These are phyloP conservation scores for Pegoplata infirma DNA, from an alignment of 2,888 invertebrate species.

Conservation along the genomic window DNA sequence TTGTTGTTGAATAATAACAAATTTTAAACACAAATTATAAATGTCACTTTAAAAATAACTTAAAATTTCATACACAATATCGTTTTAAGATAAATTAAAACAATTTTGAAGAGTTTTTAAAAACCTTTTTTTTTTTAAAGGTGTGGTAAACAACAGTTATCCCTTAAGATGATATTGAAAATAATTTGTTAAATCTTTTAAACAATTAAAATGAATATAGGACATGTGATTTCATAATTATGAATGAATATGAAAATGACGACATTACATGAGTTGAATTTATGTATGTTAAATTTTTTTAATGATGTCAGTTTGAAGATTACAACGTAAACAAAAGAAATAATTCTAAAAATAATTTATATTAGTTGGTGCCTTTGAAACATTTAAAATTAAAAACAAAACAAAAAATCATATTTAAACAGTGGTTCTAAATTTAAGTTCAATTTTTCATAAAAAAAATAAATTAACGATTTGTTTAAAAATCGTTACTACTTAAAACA, in stretches of 20 bases:
- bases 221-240: background rate
- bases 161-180: background rate
- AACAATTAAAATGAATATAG: conserved; percentile 18
- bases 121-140: too few species aligned
- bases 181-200: too few species aligned
- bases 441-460: conserved; percentile 12
- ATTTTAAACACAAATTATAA: background rate
- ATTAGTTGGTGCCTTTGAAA: conserved; percentile 42
- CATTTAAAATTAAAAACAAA: conserved; percentile 23
- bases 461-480: conserved; percentile 23
- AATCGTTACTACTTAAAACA: conserved; percentile 27
- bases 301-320: too few species aligned
- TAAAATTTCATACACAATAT: background rate
- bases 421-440: background rate
- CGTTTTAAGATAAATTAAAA: background rate
- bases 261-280: conserved; percentile 2
- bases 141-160: conserved; percentile 15
- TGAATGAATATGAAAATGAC: background rate
- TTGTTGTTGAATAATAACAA: background rate
- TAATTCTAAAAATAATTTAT: conserved; percentile 12
- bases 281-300: conserved; percentile 3
- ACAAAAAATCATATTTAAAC: too few species aligned
- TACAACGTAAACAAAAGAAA: background rate
- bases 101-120: background rate
- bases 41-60: background rate